Evolutionary conservation across 2,797 vertebrate species (phyloP).

Genomic region (Spinibarbus caldwelli): DNA sequence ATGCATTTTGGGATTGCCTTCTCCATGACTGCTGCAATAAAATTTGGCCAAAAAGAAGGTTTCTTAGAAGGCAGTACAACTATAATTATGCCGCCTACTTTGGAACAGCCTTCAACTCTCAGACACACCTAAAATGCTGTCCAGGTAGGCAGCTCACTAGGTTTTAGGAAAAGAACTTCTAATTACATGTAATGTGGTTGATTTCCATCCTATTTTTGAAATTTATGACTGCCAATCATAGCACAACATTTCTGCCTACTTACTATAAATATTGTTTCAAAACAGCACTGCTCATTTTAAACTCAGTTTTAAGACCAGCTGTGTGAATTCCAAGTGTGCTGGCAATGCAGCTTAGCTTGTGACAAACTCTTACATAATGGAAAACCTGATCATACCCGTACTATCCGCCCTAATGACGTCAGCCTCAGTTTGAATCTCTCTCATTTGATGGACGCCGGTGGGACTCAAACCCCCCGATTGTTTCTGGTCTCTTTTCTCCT

Average conservation of each 20-base stretch:
- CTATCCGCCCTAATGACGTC: constrained; percentile 1
- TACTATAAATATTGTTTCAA: background rate
- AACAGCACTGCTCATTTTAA: background rate
- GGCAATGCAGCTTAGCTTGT: background rate
- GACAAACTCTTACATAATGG: constrained; percentile 1
- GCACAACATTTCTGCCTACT: background rate
- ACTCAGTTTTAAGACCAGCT: background rate
- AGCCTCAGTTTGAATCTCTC: constrained; percentile 1
- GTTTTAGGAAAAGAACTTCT: background rate
- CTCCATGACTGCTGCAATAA: background rate
- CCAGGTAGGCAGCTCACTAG: background rate
- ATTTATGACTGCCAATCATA: background rate
- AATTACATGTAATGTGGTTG: constrained; percentile 5
- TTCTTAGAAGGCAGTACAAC: background rate
- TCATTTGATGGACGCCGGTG: background rate
- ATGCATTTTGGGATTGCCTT: background rate
- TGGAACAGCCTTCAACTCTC: background rate
- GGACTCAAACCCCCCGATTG: background rate
- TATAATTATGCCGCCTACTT: background rate
- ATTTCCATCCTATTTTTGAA: background rate
- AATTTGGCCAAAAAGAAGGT: background rate
- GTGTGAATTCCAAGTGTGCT: background rate
- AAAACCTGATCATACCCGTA: constrained; percentile 21
- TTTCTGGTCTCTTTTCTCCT: constrained; percentile 37
- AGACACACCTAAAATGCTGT: background rate